Base-by-base conservation (phyloP, 2,113 vertebrate species). In the Scomber colias region DNA sequence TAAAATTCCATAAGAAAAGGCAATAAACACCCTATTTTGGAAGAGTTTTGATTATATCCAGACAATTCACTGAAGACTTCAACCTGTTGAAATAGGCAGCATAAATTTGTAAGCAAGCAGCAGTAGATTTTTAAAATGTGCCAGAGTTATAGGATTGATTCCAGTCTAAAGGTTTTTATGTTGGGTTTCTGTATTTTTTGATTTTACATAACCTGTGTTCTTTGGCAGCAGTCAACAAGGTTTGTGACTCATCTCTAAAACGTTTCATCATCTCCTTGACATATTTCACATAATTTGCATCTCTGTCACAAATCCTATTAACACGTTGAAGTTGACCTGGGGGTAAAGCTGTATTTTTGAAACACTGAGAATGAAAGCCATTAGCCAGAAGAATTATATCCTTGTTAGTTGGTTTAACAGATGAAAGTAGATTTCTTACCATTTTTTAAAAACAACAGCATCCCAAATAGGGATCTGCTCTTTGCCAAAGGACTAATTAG, bases 241-340 rank as follows among this genome's bases (percentile, higher is more conserved):
- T 24, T 63, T 56, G 44, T 71, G 61, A 88, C 68, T 81, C 63
- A 82, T 90, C 45, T 79, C 19, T 53, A 17, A 64, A 78, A 77
- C 24, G 46, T 87, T 86, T 84, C 79, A 77, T 87, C 79, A 77
- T 74, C 35, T 73, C 40, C 12, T 57, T 59, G 31, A 19, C 60
- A 44, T 55, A 78, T 83, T 84, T 70, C 75, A 75, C 44, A 86
- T 59, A 15, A 57, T 85, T 66, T 79, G 76, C 49, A 53, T 79
- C 64, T 51, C 17, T 55, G 55, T 71, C 69, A 75, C 67, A 86
- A 91, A 89, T 86, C 75, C 81, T 46, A 71, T 86, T 89, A 88
- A 76, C 54, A 64, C 40, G 71, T 56, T 73, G 53, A 77, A 61
- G 68, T 53, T 79, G 67, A 83, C 76, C 84, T 21, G 24, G n/a